Percentiles rank a stretch among this genome's conserved stretches.
phyloP scores from a whole-genome alignment of 2,888 invertebrate species.

The Caenorhabditis japonica region DNA sequence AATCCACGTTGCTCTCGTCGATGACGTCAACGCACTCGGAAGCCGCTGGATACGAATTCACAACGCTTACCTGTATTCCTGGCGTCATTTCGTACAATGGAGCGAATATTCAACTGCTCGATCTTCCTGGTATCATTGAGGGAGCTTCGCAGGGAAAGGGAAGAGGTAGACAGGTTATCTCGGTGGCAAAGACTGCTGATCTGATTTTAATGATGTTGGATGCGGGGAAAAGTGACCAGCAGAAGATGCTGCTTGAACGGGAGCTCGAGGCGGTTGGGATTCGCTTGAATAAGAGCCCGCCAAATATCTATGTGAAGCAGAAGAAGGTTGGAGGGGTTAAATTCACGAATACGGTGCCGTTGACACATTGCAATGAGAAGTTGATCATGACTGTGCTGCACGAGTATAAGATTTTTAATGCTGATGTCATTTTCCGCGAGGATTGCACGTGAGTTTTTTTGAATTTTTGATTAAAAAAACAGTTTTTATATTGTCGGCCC shows the following conservation, averaged over 20 bases:
- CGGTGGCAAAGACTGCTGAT: conserved; percentile 97
- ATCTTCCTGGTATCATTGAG: conserved; percentile 99
- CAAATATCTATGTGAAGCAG: conserved; percentile 98
- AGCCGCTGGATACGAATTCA: conserved; percentile 97
- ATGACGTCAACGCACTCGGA: conserved; percentile 93
- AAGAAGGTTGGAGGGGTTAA: conserved; percentile 84
- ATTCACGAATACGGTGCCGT: conserved; percentile 93
- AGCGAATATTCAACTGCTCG: conserved; percentile 96
- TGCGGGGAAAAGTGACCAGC: conserved; percentile 97
- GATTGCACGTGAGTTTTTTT: conserved; percentile 85
- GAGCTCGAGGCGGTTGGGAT: conserved; percentile 98
- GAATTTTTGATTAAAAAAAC: too few species aligned
- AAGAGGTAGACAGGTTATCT: conserved; percentile 86
- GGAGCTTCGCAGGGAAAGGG: conserved; percentile 89
- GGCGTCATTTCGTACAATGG: conserved; percentile 88
- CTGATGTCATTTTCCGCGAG: conserved; percentile 90
- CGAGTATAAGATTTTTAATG: conserved; percentile 88
- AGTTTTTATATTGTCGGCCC: too few species aligned
- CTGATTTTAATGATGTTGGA: conserved; percentile 99
- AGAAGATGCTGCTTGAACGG: conserved; percentile 85
- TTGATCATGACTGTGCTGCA: conserved; percentile 97
- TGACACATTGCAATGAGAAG: conserved; percentile 94
- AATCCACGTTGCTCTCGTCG: conserved; percentile 95
- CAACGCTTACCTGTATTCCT: conserved; percentile 97
- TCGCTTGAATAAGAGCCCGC: conserved; percentile 91